These are phyloP conservation scores for Sitobion miscanthi DNA, from an alignment of 1,140 invertebrate species.

Conservation along the genomic window DNA sequence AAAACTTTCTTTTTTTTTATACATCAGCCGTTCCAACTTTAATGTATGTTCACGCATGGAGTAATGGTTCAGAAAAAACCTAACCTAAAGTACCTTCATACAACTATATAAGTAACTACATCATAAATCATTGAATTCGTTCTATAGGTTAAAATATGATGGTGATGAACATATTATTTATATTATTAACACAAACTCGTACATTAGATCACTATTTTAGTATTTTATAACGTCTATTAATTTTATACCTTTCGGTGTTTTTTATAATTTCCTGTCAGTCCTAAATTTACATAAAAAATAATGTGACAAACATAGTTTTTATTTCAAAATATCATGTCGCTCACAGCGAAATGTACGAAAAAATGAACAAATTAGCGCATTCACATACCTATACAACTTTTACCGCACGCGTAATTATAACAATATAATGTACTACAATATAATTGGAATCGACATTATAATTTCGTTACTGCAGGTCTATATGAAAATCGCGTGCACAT, in stretches of 20 bases:
- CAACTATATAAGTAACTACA: conserved; percentile 3
- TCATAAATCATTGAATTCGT: conserved; percentile 42
- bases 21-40: background rate
- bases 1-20: conserved; percentile 36
- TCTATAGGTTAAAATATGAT: conserved; percentile 14
- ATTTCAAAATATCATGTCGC: too few relatives aligned
- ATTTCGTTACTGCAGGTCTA: background rate
- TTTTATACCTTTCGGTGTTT: background rate
- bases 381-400: background rate
- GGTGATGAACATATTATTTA: background rate
- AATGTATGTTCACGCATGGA: background rate
- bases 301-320: background rate
- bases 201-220: background rate
- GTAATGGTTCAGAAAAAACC: conserved; percentile 24
- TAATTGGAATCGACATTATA: background rate
- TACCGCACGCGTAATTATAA: background rate
- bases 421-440: background rate
- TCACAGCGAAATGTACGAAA: background rate
- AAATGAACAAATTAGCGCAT: background rate
- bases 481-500: background rate
- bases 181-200: background rate
- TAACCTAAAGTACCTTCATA: background rate
- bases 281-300: background rate
- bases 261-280: background rate
- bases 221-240: background rate